phyloP scores from a whole-genome alignment of 2,888 invertebrate genomes.

The Caenorhabditis macrosperma region DNA sequence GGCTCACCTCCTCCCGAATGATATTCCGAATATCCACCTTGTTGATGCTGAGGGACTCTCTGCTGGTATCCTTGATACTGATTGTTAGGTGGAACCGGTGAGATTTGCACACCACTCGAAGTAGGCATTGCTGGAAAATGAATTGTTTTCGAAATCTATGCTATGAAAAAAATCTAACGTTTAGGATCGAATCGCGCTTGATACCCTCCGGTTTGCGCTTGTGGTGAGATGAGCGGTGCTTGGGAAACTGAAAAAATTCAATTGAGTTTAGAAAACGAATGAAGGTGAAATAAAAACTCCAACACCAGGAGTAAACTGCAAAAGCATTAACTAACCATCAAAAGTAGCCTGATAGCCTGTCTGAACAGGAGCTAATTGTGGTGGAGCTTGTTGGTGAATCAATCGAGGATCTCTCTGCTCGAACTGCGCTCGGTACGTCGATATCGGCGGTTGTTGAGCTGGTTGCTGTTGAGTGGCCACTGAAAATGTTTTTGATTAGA shows the following conservation, averaged over 20 bases:
- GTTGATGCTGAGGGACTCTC: background rate
- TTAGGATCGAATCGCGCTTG: conserved; percentile 37
- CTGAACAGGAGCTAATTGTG: background rate
- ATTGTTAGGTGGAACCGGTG: background rate
- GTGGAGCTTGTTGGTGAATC: background rate
- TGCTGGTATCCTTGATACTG: conserved; percentile 1
- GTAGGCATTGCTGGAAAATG: background rate
- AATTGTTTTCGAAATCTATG: background rate
- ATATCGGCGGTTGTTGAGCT: background rate
- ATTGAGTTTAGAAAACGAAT: background rate
- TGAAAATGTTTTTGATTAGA: too few species aligned
- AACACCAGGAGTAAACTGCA: too few species aligned
- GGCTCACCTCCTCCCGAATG: conserved; percentile 12
- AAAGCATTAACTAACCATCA: conserved; percentile 12
- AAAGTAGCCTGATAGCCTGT: conserved; percentile 22
- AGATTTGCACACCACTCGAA: conserved; percentile 1
- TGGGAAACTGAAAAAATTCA: conserved; percentile 9
- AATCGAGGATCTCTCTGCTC: conserved; percentile 33
- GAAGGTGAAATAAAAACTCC: background rate
- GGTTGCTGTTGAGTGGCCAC: conserved; percentile 10
- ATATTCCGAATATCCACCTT: conserved; percentile 25
- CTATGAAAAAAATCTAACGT: background rate
- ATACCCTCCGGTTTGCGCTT: conserved; percentile 16
- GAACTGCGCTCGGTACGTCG: conserved; percentile 23
- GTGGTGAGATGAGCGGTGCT: conserved; percentile 30